Conservation (phyloP, 2,888 invertebrate genomes). For the Oasisia sp. region DNA sequence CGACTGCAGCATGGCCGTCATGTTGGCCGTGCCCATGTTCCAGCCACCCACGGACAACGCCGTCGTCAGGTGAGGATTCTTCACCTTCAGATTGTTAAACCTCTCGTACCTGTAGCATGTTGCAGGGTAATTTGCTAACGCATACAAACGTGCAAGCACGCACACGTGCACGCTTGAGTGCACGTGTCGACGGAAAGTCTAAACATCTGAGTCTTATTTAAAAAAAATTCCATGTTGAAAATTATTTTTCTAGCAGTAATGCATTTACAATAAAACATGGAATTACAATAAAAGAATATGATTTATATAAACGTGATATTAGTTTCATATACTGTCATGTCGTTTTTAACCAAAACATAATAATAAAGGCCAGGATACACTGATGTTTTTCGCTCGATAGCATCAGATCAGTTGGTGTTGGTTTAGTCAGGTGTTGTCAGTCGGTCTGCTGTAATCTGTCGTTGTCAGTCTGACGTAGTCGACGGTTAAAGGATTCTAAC, state of each 20-base stretch:
- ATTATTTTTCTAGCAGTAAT: background rate
- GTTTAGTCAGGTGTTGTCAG: too few species aligned
- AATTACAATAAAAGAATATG: background rate
- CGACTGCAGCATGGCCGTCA: background rate
- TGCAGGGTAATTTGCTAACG: background rate
- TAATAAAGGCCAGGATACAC: too few species aligned
- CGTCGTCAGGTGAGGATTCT: slow-evolving; percentile 18
- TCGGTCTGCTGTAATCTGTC: too few species aligned
- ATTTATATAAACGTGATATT: background rate
- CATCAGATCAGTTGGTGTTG: too few species aligned
- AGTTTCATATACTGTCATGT: background rate
- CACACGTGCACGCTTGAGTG: too few species aligned
- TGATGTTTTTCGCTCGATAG: too few species aligned
- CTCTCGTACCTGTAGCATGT: background rate
- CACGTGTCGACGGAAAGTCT: too few species aligned
- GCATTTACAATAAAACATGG: background rate
- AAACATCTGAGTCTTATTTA: too few species aligned
- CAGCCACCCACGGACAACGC: slow-evolving; percentile 6
- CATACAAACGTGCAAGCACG: too few species aligned
- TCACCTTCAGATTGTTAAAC: slow-evolving; percentile 19
- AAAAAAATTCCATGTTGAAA: too few species aligned
- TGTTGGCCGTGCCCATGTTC: slow-evolving; percentile 21
- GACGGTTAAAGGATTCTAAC: too few species aligned
- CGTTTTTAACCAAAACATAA: background rate
- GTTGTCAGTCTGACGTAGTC: too few species aligned